Evolutionary conservation across 2,113 vertebrate species (phyloP), one percentile per base, ranked within the genome.

Genomic region (Hippocampus guttulatus): DNA sequence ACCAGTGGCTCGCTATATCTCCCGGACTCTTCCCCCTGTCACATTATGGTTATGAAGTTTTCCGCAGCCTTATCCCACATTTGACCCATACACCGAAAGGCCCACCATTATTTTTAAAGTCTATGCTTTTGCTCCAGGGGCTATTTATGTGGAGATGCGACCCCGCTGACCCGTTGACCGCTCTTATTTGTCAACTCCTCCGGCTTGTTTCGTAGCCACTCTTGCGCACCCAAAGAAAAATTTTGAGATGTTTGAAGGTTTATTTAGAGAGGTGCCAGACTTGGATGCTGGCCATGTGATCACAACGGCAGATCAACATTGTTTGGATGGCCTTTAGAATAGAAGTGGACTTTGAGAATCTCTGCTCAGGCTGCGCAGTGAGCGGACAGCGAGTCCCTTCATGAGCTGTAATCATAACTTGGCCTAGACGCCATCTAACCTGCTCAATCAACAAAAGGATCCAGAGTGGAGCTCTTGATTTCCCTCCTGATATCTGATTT

Each of bases 341-440:
- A 66, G 52, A n/a, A 30, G 40, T 55, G 41, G 63, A 70, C 18
- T 33, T 71, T 70, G 10, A 67, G 45, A 68, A 57, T 74, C 47
- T 40, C 8, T 14, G 73, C 76, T 80, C 67, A 69, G 70, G 76
- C 64, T 54, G 61, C 25, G 27, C 61, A 49, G 49, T 21, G 62
- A 60, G 69, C 73, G 66, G 40, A 65, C 76, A 69, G 66, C 62
- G 9, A 33, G 27, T 73, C 41, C 69, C 71, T 77, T 77, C 86
- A 85, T 89, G 87, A 88, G 85, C 79, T 78, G 67, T 84, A 74
- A 88, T 89, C 82, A 84, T 84, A 86, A 90, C 88, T 85, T 80
- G 82, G 79, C 83, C 71, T 58, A 70, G 74, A 74, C 77, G 79
- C 84, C 88, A 86, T 87, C 83, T 77, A 84, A 86, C 80, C 77